Conservation (phyloP, 2,797 vertebrate species). For the Myotis pilosus region DNA sequence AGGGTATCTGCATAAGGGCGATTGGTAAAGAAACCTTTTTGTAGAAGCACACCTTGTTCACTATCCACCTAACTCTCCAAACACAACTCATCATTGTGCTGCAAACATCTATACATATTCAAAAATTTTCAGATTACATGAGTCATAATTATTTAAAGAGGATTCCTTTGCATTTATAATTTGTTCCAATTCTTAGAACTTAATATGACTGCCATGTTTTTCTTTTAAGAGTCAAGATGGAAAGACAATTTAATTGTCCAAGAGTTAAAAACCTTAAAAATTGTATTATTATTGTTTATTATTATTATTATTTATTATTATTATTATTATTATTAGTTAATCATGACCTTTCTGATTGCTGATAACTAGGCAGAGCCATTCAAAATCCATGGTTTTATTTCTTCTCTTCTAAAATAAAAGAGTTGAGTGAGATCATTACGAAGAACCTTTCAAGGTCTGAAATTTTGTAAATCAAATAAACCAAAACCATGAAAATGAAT, state of each 20-base stretch:
- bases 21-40: neutral
- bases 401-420: neutral
- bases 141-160: neutral
- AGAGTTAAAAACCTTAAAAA: neutral
- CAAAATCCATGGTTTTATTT: neutral
- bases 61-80: neutral
- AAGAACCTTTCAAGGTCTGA: neutral
- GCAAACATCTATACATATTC: neutral
- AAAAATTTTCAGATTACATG: neutral
- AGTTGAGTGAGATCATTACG: neutral
- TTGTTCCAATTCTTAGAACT: neutral
- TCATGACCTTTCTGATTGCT: neutral
- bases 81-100: neutral
- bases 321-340: neutral
- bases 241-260: neutral
- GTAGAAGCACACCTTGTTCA: neutral
- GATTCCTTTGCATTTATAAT: neutral
- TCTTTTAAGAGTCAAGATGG: neutral
- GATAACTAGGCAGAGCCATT: neutral
- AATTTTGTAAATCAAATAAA: conserved; percentile 41
- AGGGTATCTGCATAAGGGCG: neutral
- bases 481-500: neutral
- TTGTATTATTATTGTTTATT: neutral
- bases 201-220: neutral
- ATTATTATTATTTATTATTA: neutral